These are phyloP conservation scores for Acromyrmex echinatior DNA, from an alignment of 1,140 invertebrate species.

Conservation along the genomic window DNA sequence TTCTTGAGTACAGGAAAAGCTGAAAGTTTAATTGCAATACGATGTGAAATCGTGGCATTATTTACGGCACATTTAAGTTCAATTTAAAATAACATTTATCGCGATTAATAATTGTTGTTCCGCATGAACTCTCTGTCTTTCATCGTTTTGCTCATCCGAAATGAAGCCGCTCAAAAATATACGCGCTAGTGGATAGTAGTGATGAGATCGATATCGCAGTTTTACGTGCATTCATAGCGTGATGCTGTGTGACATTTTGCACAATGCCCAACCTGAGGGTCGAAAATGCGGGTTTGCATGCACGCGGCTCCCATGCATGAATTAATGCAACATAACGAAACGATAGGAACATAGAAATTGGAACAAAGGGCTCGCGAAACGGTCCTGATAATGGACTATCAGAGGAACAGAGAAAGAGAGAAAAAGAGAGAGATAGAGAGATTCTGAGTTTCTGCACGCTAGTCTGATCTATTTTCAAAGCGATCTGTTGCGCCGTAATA, in stretches of 20 bases:
- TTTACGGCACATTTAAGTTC: not conserved
- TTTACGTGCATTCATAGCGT: constrained; percentile 37
- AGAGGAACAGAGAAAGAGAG: not conserved
- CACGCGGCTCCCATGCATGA: constrained; percentile 36
- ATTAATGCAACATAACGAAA: constrained; percentile 53
- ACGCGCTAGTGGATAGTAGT: not conserved
- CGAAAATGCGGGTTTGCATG: constrained; percentile 58
- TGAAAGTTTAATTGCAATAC: not conserved
- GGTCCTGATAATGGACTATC: constrained; percentile 41
- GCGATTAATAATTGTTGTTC: constrained; percentile 18
- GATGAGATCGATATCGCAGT: constrained; percentile 31
- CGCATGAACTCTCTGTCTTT: constrained; percentile 22
- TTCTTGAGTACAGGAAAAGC: not conserved
- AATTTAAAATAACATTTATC: constrained; percentile 24
- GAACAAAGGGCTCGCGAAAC: constrained; percentile 48
- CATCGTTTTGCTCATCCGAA: not conserved
- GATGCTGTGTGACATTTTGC: constrained; percentile 26
- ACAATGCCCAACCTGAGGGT: constrained; percentile 33
- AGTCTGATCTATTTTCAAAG: constrained; percentile 36
- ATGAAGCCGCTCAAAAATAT: constrained; percentile 36
- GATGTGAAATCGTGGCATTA: constrained; percentile 4
- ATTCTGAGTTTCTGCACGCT: constrained; percentile 18
- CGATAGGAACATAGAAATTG: constrained; percentile 54
- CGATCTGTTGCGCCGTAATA: constrained; percentile 48
- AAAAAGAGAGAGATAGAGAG: not conserved